phyloP scores from a whole-genome alignment of 2,888 invertebrate genomes.

The Chaetogeoica ovagalla region DNA sequence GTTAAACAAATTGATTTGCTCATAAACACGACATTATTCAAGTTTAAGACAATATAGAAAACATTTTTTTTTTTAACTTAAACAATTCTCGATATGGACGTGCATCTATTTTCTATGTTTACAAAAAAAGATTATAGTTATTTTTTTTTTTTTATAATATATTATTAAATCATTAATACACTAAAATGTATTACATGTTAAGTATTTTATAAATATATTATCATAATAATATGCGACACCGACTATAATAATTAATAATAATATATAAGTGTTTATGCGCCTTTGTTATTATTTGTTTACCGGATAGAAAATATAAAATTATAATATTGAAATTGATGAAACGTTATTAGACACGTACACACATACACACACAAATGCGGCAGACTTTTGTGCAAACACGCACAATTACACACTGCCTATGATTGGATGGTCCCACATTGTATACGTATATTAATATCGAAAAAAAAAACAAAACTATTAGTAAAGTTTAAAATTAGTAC shows the following conservation, averaged over 20 bases:
- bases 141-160: too few species aligned
- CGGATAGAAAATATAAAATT: neutral
- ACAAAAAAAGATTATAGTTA: too few species aligned
- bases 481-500: conserved; percentile 8
- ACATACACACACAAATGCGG: neutral
- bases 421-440: neutral
- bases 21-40: neutral
- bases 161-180: too few species aligned
- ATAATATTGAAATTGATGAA: conserved; percentile 5
- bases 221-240: neutral
- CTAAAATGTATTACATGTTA: neutral
- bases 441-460: neutral
- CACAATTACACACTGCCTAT: too few species aligned
- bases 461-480: neutral
- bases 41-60: neutral
- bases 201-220: neutral
- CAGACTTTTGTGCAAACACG: too few species aligned
- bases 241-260: neutral
- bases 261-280: neutral
- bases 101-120: conserved; percentile 2
- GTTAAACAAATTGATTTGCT: neutral
- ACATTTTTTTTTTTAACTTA: neutral
- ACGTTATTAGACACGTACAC: neutral
- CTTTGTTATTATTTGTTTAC: neutral
- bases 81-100: conserved; percentile 12